Evolutionary conservation across 2,888 invertebrate species (phyloP).

Genomic region (Nineta flava): DNA sequence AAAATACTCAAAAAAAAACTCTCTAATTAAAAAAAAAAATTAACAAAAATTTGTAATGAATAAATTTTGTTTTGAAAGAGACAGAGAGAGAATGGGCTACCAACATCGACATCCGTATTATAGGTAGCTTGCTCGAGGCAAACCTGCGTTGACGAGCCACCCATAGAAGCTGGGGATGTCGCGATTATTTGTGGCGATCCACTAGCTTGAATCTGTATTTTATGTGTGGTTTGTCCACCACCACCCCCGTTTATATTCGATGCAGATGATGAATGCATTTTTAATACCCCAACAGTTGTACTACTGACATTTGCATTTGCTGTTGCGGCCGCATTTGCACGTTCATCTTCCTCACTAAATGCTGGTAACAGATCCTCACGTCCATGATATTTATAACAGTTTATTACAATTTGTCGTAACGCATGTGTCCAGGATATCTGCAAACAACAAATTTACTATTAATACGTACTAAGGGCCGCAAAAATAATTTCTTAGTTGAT

Average conservation of each 20-base stretch:
- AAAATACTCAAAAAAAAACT: neutral
- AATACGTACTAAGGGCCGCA: too few species aligned
- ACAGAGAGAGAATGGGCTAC: constrained; percentile 23
- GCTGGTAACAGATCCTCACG: constrained; percentile 89
- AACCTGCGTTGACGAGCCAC: constrained; percentile 43
- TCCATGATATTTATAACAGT: constrained; percentile 96
- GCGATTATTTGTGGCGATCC: constrained; percentile 32
- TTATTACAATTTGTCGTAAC: constrained; percentile 87
- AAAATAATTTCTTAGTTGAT: too few species aligned
- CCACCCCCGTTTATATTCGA: constrained; percentile 15
- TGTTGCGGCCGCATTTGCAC: constrained; percentile 43
- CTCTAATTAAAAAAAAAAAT: neutral
- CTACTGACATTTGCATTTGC: constrained; percentile 30
- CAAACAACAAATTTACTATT: constrained; percentile 17
- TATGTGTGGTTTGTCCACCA: constrained; percentile 26
- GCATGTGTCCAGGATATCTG: constrained; percentile 98
- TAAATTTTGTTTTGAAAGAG: constrained; percentile 12
- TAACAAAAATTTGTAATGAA: neutral
- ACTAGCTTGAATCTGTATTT: constrained; percentile 33
- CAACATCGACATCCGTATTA: constrained; percentile 64
- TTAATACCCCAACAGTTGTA: constrained; percentile 31
- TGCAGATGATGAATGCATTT: constrained; percentile 27
- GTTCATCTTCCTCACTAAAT: constrained; percentile 83
- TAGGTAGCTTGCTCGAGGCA: constrained; percentile 54
- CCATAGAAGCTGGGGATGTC: constrained; percentile 33